Conservation (phyloP, 53 echinoderm and acorn worm genomes). For the Crossaster papposus region DNA sequence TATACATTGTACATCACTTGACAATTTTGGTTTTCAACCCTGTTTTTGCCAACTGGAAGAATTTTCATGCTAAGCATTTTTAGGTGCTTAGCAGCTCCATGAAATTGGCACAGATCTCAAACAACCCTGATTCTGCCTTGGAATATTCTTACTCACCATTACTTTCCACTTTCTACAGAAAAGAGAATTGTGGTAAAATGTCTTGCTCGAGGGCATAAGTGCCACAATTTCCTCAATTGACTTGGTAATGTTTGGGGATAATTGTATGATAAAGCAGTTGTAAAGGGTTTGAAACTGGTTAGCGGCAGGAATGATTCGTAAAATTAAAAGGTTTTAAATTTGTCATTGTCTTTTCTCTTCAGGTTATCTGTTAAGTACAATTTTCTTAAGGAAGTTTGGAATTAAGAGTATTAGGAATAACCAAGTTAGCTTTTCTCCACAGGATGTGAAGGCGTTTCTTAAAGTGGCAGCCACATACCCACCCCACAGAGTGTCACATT, state of each 20-base stretch:
- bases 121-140: background rate
- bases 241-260: background rate
- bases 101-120: background rate
- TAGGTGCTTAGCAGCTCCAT: too few relatives aligned
- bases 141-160: background rate
- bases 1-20: too few relatives aligned
- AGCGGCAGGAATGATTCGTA: too few relatives aligned
- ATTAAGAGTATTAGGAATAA: background rate
- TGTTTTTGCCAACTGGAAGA: too few relatives aligned
- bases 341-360: background rate
- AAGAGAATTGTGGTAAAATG: background rate
- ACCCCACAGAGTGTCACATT: slow-evolving; percentile 18
- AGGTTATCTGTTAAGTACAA: background rate
- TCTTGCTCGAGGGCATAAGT: background rate
- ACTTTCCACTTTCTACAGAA: background rate
- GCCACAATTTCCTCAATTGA: background rate
- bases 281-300: too few relatives aligned
- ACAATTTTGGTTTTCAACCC: too few relatives aligned
- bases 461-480: slow-evolving; percentile 24
- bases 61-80: too few relatives aligned
- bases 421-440: background rate
- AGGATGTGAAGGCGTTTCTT: slow-evolving; percentile 33
- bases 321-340: background rate
- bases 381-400: background rate
- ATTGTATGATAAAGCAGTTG: too few relatives aligned